Evolutionary conservation across 2,797 vertebrate genomes (phyloP).

Genomic region (Chrysocyon brachyurus): DNA sequence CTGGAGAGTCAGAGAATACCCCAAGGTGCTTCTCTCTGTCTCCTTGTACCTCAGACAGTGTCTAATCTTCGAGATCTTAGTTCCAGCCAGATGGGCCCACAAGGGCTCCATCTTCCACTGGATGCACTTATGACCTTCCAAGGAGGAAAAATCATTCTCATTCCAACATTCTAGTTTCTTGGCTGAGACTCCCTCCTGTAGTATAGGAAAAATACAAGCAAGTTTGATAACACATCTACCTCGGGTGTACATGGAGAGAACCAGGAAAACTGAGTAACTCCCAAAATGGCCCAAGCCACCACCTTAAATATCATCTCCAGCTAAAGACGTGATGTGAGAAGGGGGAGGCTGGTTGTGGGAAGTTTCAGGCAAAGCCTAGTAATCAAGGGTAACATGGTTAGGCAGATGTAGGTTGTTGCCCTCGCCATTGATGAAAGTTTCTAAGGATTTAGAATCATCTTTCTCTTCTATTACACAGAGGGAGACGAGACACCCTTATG

Average conservation of each 20-base stretch:
- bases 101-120: background rate
- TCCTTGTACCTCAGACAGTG: background rate
- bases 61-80: background rate
- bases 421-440: background rate
- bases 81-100: background rate
- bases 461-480: background rate
- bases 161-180: background rate
- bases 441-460: background rate
- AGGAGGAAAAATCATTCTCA: conserved; percentile 7
- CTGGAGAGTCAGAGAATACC: background rate
- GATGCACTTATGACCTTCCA: background rate
- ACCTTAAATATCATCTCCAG: background rate
- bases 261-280: background rate
- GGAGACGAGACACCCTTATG: background rate
- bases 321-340: background rate
- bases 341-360: background rate
- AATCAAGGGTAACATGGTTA: background rate
- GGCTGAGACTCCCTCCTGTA: background rate
- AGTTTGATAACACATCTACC: background rate
- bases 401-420: background rate
- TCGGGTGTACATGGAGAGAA: background rate
- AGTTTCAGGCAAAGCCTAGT: background rate
- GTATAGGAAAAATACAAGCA: background rate
- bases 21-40: background rate
- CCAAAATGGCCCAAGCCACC: background rate